Base-by-base conservation (phyloP, 2,113 vertebrate species). In the Hippolais icterina region DNA sequence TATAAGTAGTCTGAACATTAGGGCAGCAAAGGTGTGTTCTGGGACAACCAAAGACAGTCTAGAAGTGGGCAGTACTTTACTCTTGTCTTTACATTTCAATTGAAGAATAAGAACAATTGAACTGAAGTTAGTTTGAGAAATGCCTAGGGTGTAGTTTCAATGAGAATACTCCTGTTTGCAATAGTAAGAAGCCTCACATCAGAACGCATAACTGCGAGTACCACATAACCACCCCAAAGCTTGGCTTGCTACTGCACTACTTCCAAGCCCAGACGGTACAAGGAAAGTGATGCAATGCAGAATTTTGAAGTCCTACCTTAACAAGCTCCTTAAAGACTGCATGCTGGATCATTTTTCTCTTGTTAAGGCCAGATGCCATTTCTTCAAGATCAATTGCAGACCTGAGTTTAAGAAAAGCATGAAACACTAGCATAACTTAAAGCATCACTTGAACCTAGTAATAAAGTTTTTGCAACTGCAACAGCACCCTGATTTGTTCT, bases 301-400 rank as follows among this genome's bases (percentile, higher is more conserved):
- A 57, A 47, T 83, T 72, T 54, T 56, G 61, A 70, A 88, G 35
- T 92, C 92, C 94, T 98, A 99, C 99, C 99, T 99, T 99, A 80
- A 99, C 99, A 53, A 99, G 99, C 96, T 99, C 99, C 96, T 99
- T 99, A 97, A 99, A 99, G 83, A 99, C 99, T 42, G 99, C 98
- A 90, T 99, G 99, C 94, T 99, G 99, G 93, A 99, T 99, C 99
- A 99, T 99, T 98, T 99, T 99, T 90, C 99, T 99, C 97, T 99
- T 99, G 98, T 99, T 99, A 91, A 99, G 98, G 81, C 99, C 99
- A 77, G 99, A 99, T 28, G 99, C 99, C 99, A 99, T 99, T 96
- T 99, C 99, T 97, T 99, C 99, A 96, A 99, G 98, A 97, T 99
- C 99, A 97, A 99, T 99, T 95, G 99, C 99, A 75, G 99, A 98